These are phyloP conservation scores for Scaptomyza polygonia DNA, from an alignment of 2,888 invertebrate genomes.

Conservation along the genomic window DNA sequence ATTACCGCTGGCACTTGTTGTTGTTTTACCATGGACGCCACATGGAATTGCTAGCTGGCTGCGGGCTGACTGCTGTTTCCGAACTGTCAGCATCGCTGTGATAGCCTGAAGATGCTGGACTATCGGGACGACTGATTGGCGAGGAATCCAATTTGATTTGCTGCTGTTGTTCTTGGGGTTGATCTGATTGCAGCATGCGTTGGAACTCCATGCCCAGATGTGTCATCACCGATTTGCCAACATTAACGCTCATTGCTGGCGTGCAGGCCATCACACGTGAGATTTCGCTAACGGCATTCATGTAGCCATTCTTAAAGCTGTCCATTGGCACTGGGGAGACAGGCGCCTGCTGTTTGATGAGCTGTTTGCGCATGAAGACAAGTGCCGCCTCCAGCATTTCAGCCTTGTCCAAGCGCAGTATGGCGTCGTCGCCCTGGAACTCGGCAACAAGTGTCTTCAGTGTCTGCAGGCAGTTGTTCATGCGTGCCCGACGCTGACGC, in stretches of 20 bases:
- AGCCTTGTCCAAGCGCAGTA: slow-evolving; percentile 94
- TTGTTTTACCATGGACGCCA: slow-evolving; percentile 77
- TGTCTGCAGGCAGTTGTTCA: slow-evolving; percentile 95
- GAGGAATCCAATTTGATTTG: slow-evolving; percentile 45
- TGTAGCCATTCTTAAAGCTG: slow-evolving; percentile 94
- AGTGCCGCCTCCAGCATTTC: slow-evolving; percentile 95
- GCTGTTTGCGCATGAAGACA: slow-evolving; percentile 89
- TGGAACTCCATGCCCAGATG: slow-evolving; percentile 93
- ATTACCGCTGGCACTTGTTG: background rate
- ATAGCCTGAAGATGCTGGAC: slow-evolving; percentile 83
- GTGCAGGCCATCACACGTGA: slow-evolving; percentile 93
- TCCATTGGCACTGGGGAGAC: slow-evolving; percentile 85
- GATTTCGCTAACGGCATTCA: slow-evolving; percentile 95
- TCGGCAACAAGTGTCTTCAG: slow-evolving; percentile 93
- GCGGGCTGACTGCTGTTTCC: slow-evolving; percentile 49
- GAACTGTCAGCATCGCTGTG: slow-evolving; percentile 79
- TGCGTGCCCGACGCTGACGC: slow-evolving; percentile 93
- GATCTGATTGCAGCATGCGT: slow-evolving; percentile 72
- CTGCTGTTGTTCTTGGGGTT: slow-evolving; percentile 34
- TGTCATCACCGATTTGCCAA: slow-evolving; percentile 94
- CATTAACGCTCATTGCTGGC: slow-evolving; percentile 92
- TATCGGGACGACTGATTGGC: slow-evolving; percentile 62
- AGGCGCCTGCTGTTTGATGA: slow-evolving; percentile 85
- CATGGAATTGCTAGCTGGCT: slow-evolving; percentile 42
- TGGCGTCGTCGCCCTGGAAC: slow-evolving; percentile 93